Conservation (phyloP, 2,797 vertebrate species). For the Anabas testudineus region DNA sequence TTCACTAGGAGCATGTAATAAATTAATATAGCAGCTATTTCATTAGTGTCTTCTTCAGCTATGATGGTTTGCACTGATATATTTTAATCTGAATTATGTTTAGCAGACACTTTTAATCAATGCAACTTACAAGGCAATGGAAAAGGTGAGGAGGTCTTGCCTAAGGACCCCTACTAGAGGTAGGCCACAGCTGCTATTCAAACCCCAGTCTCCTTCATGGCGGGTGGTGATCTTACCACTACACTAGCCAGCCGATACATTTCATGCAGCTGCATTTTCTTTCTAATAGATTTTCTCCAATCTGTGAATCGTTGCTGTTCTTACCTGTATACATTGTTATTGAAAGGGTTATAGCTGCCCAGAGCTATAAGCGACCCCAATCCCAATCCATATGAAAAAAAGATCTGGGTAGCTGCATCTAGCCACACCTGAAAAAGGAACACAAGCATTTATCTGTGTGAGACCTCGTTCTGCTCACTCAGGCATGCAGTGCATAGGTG, state of each 20-base stretch:
- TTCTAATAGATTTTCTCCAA: slow-evolving; percentile 22
- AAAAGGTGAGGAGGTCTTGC: no score
- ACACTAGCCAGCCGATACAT: no score
- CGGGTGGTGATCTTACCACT: no score
- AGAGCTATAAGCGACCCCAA: slow-evolving; percentile 97
- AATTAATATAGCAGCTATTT: slow-evolving; percentile 30
- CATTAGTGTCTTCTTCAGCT: slow-evolving; percentile 41
- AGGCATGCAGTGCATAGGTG: slow-evolving; percentile 34
- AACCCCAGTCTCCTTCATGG: no score
- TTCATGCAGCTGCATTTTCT: slow-evolving; percentile 13
- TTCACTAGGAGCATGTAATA: slow-evolving; percentile 18
- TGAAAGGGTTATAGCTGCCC: slow-evolving; percentile 98
- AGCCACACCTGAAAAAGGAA: slow-evolving; percentile 92
- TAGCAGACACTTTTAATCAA: no score
- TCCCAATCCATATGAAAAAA: slow-evolving; percentile 98
- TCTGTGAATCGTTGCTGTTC: slow-evolving; percentile 28
- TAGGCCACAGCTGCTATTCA: no score
- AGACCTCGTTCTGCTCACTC: slow-evolving; percentile 22
- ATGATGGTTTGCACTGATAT: slow-evolving; percentile 9
- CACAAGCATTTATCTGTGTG: slow-evolving; percentile 40
- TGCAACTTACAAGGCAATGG: no score
- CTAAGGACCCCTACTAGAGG: no score
- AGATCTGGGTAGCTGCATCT: slow-evolving; percentile 98
- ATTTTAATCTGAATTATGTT: no score
- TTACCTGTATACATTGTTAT: slow-evolving; percentile 99